Evolutionary conservation across 1,140 invertebrate species (phyloP).

Genomic region (Drosophila aff.): DNA sequence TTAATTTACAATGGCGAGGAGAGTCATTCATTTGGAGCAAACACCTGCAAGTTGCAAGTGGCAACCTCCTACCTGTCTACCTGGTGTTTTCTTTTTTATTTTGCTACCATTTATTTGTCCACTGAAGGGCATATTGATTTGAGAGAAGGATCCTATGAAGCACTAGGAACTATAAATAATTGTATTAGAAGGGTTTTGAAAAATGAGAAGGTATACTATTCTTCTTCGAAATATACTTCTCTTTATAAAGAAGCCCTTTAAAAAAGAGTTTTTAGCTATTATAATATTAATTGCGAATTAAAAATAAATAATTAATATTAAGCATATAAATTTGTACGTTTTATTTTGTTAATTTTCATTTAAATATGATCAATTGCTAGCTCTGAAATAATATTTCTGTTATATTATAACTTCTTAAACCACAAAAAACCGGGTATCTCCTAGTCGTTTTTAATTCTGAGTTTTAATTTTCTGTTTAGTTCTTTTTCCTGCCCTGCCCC

Average conservation of each 20-base stretch:
- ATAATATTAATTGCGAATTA: neutral
- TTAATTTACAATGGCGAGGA: conserved; percentile 77
- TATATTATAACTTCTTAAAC: neutral
- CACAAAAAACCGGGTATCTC: neutral
- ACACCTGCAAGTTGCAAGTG: conserved; percentile 68
- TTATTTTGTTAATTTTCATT: neutral
- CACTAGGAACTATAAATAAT: too few relatives aligned
- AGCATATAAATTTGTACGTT: neutral
- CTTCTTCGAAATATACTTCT: neutral
- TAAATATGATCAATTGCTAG: too few relatives aligned
- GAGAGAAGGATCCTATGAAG: rapidly evolving
- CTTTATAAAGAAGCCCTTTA: neutral
- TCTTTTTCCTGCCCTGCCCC: conserved; percentile 13
- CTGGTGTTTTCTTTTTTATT: conserved; percentile 4
- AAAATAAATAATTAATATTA: too few relatives aligned
- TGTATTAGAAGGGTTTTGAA: neutral
- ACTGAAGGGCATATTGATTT: neutral
- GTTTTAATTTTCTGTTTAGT: neutral
- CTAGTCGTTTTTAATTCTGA: neutral
- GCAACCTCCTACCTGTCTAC: conserved; percentile 27
- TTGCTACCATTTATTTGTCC: neutral
- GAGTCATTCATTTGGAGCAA: conserved; percentile 73
- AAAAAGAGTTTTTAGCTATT: neutral
- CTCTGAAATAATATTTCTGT: neutral
- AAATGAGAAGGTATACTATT: neutral